These are phyloP conservation scores for Poecile atricapillus DNA, from an alignment of 2,113 vertebrate species.

Conservation along the genomic window DNA sequence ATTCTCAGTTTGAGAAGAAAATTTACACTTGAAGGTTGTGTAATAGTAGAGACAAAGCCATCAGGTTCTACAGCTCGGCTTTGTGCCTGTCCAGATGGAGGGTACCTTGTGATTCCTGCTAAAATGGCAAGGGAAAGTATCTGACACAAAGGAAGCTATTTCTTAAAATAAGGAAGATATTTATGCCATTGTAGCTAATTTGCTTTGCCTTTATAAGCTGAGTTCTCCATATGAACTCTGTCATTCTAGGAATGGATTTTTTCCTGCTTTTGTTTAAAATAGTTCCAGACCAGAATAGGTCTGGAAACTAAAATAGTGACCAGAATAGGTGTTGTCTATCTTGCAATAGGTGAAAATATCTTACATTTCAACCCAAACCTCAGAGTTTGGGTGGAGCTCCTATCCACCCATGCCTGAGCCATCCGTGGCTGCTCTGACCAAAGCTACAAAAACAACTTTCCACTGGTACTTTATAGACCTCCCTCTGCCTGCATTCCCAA, in stretches of 20 bases:
- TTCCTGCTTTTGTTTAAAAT: background rate
- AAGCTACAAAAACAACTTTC: background rate
- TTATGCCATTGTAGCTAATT: background rate
- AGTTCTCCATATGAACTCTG: background rate
- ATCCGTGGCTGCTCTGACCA: background rate
- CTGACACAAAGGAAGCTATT: background rate
- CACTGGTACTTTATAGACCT: background rate
- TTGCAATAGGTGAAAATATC: background rate
- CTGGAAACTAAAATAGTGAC: no score
- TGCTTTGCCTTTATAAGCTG: background rate
- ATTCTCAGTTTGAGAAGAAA: background rate
- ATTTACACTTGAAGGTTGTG: background rate
- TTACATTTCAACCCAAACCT: background rate
- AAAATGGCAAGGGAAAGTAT: background rate
- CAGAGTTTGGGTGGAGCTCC: background rate
- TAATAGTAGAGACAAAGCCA: background rate
- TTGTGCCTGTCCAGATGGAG: background rate
- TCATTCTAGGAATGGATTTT: background rate
- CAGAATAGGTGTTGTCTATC: background rate
- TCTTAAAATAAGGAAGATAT: background rate
- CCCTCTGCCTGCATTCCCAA: background rate
- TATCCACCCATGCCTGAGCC: background rate
- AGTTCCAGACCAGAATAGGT: background rate
- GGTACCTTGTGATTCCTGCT: background rate
- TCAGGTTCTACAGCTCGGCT: background rate